These are phyloP conservation scores for Narcine bancroftii DNA, from an alignment of 2,113 vertebrate species.

Conservation along the genomic window DNA sequence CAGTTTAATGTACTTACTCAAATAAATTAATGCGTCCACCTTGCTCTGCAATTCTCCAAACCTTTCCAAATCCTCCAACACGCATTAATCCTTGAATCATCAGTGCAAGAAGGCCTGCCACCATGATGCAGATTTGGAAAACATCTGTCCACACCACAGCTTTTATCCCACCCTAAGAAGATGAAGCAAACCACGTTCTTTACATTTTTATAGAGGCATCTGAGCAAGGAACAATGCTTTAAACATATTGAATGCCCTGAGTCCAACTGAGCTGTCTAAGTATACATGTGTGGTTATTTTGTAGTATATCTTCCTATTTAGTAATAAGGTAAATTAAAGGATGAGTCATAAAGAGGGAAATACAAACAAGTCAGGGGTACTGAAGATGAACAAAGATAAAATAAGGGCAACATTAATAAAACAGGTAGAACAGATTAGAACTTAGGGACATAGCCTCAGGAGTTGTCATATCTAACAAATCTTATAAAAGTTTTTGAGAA, in stretches of 20 bases:
- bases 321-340: not conserved
- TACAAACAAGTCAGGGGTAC: not conserved
- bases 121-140: not conserved
- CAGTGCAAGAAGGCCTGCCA: constrained; percentile 19
- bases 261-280: not conserved
- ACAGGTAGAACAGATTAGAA: not conserved
- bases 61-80: not conserved
- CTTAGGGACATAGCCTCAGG: too few relatives aligned
- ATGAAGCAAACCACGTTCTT: not conserved
- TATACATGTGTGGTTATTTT: not conserved
- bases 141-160: constrained; percentile 34
- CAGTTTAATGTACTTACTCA: constrained; percentile 9
- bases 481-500: too few relatives aligned
- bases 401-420: not conserved
- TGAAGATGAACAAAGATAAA: not conserved
- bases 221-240: not conserved
- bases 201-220: not conserved
- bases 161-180: constrained; percentile 26
- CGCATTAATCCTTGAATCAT: constrained; percentile 5
- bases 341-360: not conserved
- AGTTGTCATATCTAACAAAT: too few relatives aligned
- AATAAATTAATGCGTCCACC: constrained; percentile 29
- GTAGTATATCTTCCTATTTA: not conserved
- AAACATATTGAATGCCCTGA: not conserved
- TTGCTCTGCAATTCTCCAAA: constrained; percentile 3